These are phyloP conservation scores for Scyliorhinus canicula DNA, from an alignment of 2,797 vertebrate species.

Conservation along the genomic window DNA sequence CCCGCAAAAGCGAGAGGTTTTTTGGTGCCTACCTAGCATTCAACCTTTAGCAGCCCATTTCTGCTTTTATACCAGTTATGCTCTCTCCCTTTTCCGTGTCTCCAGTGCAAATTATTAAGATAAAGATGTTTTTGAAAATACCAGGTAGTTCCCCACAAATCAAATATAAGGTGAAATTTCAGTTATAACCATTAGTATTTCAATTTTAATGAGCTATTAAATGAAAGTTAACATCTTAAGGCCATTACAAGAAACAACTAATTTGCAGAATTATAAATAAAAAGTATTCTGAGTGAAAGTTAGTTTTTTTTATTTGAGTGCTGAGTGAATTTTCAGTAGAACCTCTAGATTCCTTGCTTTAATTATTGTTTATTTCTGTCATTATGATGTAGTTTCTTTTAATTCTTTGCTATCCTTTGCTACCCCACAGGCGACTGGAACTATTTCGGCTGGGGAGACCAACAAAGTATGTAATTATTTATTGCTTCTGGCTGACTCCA, in stretches of 20 bases:
- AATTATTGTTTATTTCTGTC: background rate
- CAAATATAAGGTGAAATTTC: background rate
- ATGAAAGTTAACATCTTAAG: background rate
- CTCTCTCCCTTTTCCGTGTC: no score
- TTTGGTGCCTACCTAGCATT: background rate
- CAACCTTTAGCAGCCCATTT: background rate
- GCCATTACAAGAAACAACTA: background rate
- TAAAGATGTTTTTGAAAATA: background rate
- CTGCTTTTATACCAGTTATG: background rate
- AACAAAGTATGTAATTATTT: conserved; percentile 81
- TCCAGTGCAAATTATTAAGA: background rate
- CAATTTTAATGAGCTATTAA: background rate
- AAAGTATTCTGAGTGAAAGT: background rate
- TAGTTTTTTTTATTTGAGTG: background rate
- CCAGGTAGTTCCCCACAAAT: background rate
- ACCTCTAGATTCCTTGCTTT: background rate
- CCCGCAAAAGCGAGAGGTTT: background rate
- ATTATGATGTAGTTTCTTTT: background rate
- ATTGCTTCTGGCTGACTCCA: conserved; percentile 20
- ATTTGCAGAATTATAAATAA: background rate
- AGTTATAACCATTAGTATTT: background rate
- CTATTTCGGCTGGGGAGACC: conserved; percentile 90
- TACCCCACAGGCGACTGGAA: conserved; percentile 85
- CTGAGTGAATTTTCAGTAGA: background rate
- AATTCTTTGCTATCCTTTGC: conserved; percentile 47